These are phyloP conservation scores for Myiopsitta monachus DNA, from an alignment of 2,113 vertebrate genomes.

Conservation along the genomic window DNA sequence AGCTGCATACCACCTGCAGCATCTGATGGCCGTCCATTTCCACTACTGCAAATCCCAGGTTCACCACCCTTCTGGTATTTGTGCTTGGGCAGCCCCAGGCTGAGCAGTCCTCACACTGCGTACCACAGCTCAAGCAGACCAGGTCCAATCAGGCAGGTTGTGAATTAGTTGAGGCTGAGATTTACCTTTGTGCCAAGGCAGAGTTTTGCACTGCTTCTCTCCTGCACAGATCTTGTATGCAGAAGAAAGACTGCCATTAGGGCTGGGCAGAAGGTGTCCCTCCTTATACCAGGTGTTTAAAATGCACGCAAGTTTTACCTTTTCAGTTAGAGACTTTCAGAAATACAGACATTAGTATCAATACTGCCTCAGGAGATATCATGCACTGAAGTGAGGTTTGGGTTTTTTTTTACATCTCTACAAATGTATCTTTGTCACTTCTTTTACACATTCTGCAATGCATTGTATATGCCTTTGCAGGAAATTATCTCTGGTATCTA, in stretches of 20 bases:
- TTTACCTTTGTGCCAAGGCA: background rate
- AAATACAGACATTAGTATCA: background rate
- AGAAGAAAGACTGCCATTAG: background rate
- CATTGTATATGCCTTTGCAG: background rate
- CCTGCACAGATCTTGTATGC: background rate
- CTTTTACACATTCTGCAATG: background rate
- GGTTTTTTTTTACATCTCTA: background rate
- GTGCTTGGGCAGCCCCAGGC: background rate
- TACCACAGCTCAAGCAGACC: background rate
- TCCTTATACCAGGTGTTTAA: background rate
- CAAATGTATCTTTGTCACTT: background rate
- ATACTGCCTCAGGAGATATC: background rate
- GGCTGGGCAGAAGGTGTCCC: background rate
- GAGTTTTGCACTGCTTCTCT: background rate
- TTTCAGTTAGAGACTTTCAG: background rate
- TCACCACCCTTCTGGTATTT: background rate
- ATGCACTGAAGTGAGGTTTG: background rate
- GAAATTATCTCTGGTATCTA: background rate
- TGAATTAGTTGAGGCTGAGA: background rate
- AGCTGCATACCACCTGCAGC: background rate
- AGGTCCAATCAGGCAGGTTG: too few species aligned
- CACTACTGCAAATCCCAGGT: background rate
- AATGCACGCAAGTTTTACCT: background rate
- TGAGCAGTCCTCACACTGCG: accelerated
- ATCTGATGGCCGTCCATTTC: background rate